Conservation (phyloP, 1,140 invertebrate genomes). For the Tetramorium parvispinum region DNA sequence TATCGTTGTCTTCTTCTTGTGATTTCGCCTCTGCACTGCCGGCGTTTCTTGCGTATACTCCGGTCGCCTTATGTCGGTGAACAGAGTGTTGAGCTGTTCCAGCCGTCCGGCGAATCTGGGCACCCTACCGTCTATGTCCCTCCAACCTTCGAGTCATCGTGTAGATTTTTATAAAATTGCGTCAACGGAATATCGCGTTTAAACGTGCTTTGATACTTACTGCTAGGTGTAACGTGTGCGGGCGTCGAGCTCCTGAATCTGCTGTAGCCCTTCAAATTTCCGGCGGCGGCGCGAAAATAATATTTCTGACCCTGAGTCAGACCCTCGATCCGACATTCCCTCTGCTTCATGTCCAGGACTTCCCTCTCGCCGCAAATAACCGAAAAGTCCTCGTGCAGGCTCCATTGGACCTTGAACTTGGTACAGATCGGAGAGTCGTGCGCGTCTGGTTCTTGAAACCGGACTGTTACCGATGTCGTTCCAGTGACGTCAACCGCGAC, state of each 20-base stretch:
- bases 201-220: conserved; percentile 87
- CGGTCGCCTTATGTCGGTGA: conserved; percentile 89
- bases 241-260: conserved; percentile 91
- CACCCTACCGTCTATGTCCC: conserved; percentile 90
- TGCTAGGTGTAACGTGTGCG: conserved; percentile 94
- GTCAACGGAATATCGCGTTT: too few species aligned
- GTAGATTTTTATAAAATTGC: neutral
- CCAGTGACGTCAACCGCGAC: conserved; percentile 94
- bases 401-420: conserved; percentile 97
- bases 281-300: conserved; percentile 93
- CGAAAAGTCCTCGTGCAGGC: conserved; percentile 92
- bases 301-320: conserved; percentile 93
- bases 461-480: conserved; percentile 91
- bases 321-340: conserved; percentile 86
- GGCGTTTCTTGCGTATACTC: conserved; percentile 88
- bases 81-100: conserved; percentile 91
- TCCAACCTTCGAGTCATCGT: conserved; percentile 88
- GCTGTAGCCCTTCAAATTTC: conserved; percentile 97
- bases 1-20: conserved; percentile 95
- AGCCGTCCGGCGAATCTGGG: conserved; percentile 90
- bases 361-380: conserved; percentile 92
- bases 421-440: conserved; percentile 92
- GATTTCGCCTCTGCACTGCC: conserved; percentile 87
- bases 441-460: conserved; percentile 90
- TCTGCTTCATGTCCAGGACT: conserved; percentile 89